Evolutionary conservation across 2,888 invertebrate genomes (phyloP).

Genomic region (Cybosia mesomella): DNA sequence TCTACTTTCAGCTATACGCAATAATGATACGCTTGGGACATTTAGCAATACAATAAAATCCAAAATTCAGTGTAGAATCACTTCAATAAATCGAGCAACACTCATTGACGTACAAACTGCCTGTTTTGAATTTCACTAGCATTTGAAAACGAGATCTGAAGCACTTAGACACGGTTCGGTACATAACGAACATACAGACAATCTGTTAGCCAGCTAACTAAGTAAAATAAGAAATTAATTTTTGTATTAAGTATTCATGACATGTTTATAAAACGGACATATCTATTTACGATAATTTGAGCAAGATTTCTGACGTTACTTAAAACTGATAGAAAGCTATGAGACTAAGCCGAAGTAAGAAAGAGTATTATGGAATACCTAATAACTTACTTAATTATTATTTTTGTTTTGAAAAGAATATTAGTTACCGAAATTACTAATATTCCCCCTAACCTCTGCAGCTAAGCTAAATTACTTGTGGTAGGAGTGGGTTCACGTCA

Average conservation of each 20-base stretch:
- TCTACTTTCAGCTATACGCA: conserved; percentile 40
- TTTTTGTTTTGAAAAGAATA: no score
- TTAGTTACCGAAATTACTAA: no score
- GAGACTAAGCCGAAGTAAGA: no score
- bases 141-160: conserved; percentile 77
- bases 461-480: no score
- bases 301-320: not conserved
- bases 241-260: not conserved
- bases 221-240: not conserved
- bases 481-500: no score
- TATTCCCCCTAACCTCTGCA: no score
- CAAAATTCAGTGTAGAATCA: conserved; percentile 66
- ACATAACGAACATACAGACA: conserved; percentile 56
- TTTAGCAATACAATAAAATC: conserved; percentile 61
- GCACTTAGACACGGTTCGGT: conserved; percentile 81
- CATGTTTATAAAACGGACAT: not conserved
- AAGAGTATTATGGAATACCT: no score
- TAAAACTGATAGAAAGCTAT: not conserved
- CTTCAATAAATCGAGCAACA: conserved; percentile 77
- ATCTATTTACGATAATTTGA: no score
- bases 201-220: not conserved
- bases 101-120: conserved; percentile 77
- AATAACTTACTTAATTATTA: no score
- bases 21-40: conserved; percentile 50
- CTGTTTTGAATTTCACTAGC: conserved; percentile 84